phyloP scores from a whole-genome alignment of 2,113 vertebrate genomes.

The Tenrec ecaudatus region DNA sequence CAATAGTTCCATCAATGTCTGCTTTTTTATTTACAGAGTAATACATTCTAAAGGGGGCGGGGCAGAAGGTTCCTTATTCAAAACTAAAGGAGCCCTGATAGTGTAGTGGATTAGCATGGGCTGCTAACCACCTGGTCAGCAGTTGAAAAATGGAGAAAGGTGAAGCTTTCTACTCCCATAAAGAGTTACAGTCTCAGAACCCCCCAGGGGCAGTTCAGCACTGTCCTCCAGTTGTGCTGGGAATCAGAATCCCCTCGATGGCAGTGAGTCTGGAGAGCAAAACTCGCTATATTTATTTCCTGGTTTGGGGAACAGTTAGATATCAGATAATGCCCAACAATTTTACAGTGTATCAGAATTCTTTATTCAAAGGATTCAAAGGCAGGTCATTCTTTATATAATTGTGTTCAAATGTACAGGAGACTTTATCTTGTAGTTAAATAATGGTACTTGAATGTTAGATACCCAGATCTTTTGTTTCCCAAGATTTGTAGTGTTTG shows the following conservation, averaged over 20 bases:
- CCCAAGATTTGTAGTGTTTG: slow-evolving; percentile 67
- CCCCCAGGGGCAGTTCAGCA: too few relatives aligned
- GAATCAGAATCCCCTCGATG: too few relatives aligned
- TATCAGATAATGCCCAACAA: background rate
- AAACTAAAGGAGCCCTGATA: too few relatives aligned
- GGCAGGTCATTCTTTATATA: slow-evolving; percentile 59
- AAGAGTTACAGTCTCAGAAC: too few relatives aligned
- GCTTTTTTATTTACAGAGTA: background rate
- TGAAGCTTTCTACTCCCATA: too few relatives aligned
- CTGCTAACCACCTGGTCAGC: too few relatives aligned
- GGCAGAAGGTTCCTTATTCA: background rate
- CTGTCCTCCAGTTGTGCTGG: too few relatives aligned
- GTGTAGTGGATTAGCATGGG: too few relatives aligned
- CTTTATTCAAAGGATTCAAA: slow-evolving; percentile 51
- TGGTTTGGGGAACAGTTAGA: background rate
- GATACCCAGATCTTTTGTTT: slow-evolving; percentile 29
- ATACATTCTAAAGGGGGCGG: background rate
- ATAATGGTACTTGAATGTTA: slow-evolving; percentile 49
- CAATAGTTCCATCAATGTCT: background rate
- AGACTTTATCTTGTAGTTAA: slow-evolving; percentile 44
- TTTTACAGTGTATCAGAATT: background rate
- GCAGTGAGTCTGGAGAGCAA: background rate
- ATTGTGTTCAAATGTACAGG: slow-evolving; percentile 9
- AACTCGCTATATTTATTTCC: background rate
- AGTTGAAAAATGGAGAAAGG: too few relatives aligned